Evolutionary conservation across 2,797 vertebrate species (phyloP), one percentile per base, ranked within the genome.

Genomic region (Melanotaenia maccullochi): DNA sequence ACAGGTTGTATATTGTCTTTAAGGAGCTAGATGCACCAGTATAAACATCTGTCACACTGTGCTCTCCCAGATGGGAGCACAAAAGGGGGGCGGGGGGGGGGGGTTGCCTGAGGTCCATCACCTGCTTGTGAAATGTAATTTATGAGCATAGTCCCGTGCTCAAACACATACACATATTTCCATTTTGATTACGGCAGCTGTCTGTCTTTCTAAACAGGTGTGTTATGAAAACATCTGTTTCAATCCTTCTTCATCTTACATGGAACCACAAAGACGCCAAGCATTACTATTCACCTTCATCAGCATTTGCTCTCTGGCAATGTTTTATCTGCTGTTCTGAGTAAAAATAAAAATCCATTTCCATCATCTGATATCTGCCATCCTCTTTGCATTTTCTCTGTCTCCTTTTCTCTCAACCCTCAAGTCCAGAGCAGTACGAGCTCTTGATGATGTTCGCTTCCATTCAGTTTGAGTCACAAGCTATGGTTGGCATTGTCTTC

Each of bases 61-160:
- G 22, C 49, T 73, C 28, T 58, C 76, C 59, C 78, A 86, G 82
- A 86, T 87, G 81, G 74, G 47, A n/a, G 52, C 68, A 68, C 82
- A 75, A 58, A 77, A 74, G 73, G 76, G 82, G 71, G 64, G 75
- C 76, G 82, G 68, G 66, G 76, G 77, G 81, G 71, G 76, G 80
- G 82, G 69, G 68, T 33, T 68, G 67, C 83, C 62, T 59, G 54
- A 66, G 76, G 84, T 79, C 63, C 54, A 67, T 89, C 83, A 83
- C 78, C 77, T 89, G 70, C 59, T 76, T 42, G 80, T 78, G 62
- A 83, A 83, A 83, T 82, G 77, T 65, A 86, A 79, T 83, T 88
- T 61, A 60, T 63, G 22, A 77, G 52, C 77, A 83, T 82, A 66
- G 25, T 38, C 55, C 44, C 32, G 25, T 1, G 42, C 52, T 61